Evolutionary conservation across 2,797 vertebrate genomes (phyloP), one percentile per base, ranked within the genome.

Genomic region (Phataginus tetradactyla): DNA sequence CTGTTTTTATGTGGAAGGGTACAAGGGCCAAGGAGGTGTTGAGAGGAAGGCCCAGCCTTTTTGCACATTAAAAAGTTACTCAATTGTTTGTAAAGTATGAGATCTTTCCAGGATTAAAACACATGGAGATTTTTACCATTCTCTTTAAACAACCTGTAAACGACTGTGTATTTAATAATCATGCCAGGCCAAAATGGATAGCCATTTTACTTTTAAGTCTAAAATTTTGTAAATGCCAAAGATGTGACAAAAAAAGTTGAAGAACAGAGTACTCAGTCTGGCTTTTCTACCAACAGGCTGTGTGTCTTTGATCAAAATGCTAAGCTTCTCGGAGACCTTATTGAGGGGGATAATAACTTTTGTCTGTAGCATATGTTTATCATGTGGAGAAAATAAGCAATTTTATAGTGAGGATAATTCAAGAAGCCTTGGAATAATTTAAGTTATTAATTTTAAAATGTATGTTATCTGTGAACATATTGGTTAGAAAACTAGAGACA

Each of bases 21-120:
- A 25, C 9, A 92, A 12, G 1, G 8, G n/a, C 37, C 0, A 17
- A 96, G 90, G 42, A 21, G 68, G 85, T n/a, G 25, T 55, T 71
- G 42, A 68, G 6, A 68, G 39, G 42, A 63, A 34, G 27, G 10
- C 25, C 10, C 34, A 4, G 37, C 7, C 21, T 57, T 96, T 39
- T 37, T 93, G 34, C 5, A 87, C 7, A 71, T 72, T 5, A 0
- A 85, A 90, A 92, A 42, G 81, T 59, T 39, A 88, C 75, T 95
- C 84, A 97, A 55, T 84, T 25, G 79, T 68, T 49, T 72, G 18
- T 0, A 21, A 91, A 94, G 20, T 37, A 57, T 17, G 0, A 80
- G 83, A 64, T 27, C 75, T 96, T 97, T 86, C 74, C 68, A 59
- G 96, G 86, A 87, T n/a, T 91, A 64, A 37, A 27, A 42, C 15